Evolutionary conservation across 1,140 invertebrate species (phyloP), one percentile per base, ranked within the genome.

Genomic region (Eupeodes corollae): DNA sequence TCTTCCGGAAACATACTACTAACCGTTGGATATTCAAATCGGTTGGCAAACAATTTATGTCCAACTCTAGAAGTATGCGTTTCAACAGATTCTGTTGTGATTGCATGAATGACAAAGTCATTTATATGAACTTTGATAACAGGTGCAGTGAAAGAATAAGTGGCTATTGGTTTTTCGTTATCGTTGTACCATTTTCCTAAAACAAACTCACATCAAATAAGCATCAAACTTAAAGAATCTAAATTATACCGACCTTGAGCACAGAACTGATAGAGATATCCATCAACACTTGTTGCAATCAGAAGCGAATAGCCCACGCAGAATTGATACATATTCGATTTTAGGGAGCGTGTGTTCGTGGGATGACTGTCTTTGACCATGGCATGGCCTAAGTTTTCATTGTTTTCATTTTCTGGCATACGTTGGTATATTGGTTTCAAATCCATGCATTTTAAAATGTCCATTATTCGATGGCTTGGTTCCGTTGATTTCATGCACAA

Each of bases 61-160:
- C 78, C 75, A 32, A 80, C 69, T 32, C 83, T 71, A 26, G 84
- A 69, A 1, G 86, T 88, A 53, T 88, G 88, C 0, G 83, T 82
- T 61, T 89, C 85, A 6, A 90, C 70, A 1, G 85, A 86, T 48
- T 80, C 80, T 35, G 82, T 78, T 2, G 85, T 88, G 1, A 88
- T 61, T 0, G 83, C 84, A 61, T 87, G 84, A 1, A 90, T 60
- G 42, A 84, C 73, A 44, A 78, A 79, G 47, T 79, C 70, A 55
- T 86, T 82, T 12, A 87, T 67, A 8, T 75, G 73, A 30, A 86
- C 75, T 41, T 77, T 71, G 49, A 75, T 72, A 12, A 86, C 78
- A 2, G 80, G 76, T 1, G 83, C 79, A 1, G 83, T 87, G 49
- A 86, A 86, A 6, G 78, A 76, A 59, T 86, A 86, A 10, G 61